Conservation (phyloP, 2,888 invertebrate species). For the Euzetes globulus region DNA sequence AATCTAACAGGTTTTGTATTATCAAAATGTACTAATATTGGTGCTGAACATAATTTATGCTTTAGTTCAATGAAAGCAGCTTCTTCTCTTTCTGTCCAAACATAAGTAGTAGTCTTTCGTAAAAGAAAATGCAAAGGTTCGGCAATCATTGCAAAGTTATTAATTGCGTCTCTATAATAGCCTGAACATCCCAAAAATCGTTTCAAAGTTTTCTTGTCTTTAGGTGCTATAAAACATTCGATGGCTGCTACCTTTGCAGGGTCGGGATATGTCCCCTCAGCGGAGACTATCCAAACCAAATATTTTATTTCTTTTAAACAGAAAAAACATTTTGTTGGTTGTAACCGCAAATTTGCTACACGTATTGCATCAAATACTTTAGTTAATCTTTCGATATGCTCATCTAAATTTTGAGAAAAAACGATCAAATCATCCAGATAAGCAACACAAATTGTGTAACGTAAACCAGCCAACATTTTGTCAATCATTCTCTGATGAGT, state of each 20-base stretch:
- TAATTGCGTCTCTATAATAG: background rate
- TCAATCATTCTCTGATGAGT: conserved; percentile 40
- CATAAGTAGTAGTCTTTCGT: background rate
- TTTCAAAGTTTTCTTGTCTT: background rate
- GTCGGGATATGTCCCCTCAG: background rate
- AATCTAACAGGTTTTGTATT: background rate
- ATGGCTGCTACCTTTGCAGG: background rate
- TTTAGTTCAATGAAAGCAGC: conserved; percentile 9
- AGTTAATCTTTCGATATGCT: conserved; percentile 36
- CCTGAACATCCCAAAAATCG: conserved; percentile 6
- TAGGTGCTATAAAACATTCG: background rate
- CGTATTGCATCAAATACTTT: conserved; percentile 38
- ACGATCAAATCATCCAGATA: conserved; percentile 43
- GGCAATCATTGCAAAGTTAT: too few species aligned
- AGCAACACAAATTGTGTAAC: conserved; percentile 39
- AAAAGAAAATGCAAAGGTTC: background rate
- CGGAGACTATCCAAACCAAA: background rate
- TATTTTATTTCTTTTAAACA: background rate
- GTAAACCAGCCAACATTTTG: background rate
- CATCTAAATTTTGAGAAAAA: conserved; percentile 38
- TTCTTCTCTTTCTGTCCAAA: background rate
- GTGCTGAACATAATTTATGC: background rate
- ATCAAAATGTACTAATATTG: conserved; percentile 6
- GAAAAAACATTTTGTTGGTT: conserved; percentile 12
- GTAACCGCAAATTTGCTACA: conserved; percentile 37